These are phyloP conservation scores for Zaprionus taronus DNA, from an alignment of 1,140 invertebrate genomes.

Conservation along the genomic window DNA sequence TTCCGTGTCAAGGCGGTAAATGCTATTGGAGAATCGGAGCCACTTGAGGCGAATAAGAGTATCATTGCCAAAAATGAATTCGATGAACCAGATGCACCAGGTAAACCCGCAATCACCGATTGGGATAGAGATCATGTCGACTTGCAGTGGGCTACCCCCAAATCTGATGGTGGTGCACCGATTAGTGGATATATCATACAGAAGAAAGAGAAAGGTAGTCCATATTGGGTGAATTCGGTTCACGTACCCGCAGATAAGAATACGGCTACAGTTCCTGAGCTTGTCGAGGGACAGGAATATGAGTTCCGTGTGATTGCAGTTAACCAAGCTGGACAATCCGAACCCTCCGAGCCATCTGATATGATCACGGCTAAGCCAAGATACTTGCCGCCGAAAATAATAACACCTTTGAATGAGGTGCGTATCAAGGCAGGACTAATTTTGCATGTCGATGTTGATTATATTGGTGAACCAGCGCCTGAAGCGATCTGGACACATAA, in stretches of 20 bases:
- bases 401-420: slow-evolving; percentile 94
- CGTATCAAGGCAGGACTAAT: slow-evolving; percentile 96
- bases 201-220: slow-evolving; percentile 98
- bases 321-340: slow-evolving; percentile 97
- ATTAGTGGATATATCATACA: slow-evolving; percentile 97
- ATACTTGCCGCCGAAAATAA: slow-evolving; percentile 95
- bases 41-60: slow-evolving; percentile 92
- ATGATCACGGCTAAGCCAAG: slow-evolving; percentile 94
- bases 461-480: slow-evolving; percentile 94
- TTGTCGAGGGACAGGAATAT: slow-evolving; percentile 97
- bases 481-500: slow-evolving; percentile 92
- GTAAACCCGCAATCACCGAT: slow-evolving; percentile 94
- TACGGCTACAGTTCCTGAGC: slow-evolving; percentile 92
- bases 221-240: slow-evolving; percentile 95
- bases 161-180: slow-evolving; percentile 95
- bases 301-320: slow-evolving; percentile 98
- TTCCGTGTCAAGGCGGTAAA: slow-evolving; percentile 97
- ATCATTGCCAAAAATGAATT: slow-evolving; percentile 98
- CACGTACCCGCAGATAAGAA: slow-evolving; percentile 93
- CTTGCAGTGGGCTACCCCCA: slow-evolving; percentile 94
- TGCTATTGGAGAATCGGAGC: slow-evolving; percentile 96
- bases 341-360: slow-evolving; percentile 97
- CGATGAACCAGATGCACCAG: slow-evolving; percentile 96
- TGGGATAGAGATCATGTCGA: slow-evolving; percentile 98
- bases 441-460: slow-evolving; percentile 96